Evolutionary conservation across 2,113 vertebrate species (phyloP).

Genomic region (Monarcha castaneiventris): DNA sequence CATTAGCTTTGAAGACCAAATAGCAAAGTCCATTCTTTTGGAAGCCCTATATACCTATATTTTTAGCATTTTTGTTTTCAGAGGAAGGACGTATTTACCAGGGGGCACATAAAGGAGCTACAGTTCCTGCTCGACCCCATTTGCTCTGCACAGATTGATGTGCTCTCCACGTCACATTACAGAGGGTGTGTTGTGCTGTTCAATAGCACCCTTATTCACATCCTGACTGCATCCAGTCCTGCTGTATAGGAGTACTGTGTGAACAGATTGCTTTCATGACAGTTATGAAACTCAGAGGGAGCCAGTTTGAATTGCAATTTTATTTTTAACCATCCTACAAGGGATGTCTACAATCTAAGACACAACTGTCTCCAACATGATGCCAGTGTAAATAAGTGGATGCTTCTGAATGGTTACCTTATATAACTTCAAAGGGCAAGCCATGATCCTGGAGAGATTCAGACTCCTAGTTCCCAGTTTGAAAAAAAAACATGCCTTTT

Average conservation of each 20-base stretch:
- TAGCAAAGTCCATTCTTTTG: not conserved
- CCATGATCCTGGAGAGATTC: not conserved
- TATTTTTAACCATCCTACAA: slow-evolving; percentile 11
- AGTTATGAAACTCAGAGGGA: slow-evolving; percentile 30
- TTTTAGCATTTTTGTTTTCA: not conserved
- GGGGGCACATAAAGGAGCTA: not conserved
- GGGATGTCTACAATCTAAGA: not conserved
- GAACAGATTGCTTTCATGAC: slow-evolving; percentile 43
- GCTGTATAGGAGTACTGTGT: not conserved
- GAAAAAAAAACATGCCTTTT: not conserved
- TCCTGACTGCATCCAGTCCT: not conserved
- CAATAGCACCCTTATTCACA: slow-evolving; percentile 31
- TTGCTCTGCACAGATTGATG: slow-evolving; percentile 7
- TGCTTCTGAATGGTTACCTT: not conserved
- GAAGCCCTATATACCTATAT: not conserved
- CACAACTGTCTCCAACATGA: not conserved
- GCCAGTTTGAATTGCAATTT: not conserved
- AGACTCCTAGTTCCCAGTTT: not conserved
- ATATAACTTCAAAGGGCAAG: not conserved
- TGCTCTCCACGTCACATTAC: not conserved
- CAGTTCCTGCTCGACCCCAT: not conserved
- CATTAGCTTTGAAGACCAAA: not conserved
- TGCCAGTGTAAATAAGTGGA: not conserved
- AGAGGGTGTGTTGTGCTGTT: not conserved
- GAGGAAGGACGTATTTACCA: not conserved